phyloP scores from a whole-genome alignment of 2,113 vertebrate species.

The Chloropsis hardwickii region DNA sequence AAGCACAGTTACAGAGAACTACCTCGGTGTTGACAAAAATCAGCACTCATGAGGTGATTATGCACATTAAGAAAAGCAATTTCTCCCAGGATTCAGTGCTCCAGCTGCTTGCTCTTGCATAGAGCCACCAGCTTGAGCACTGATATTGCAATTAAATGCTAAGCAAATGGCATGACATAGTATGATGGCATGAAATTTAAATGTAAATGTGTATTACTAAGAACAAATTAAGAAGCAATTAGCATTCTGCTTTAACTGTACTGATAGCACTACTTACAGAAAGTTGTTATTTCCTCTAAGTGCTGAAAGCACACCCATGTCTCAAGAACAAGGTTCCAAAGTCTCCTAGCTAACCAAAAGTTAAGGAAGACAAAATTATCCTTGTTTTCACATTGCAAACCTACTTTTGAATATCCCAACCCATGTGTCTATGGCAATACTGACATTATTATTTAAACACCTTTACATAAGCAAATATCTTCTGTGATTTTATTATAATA shows the following conservation, averaged over 20 bases:
- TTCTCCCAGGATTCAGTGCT: not conserved
- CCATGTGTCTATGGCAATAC: not conserved
- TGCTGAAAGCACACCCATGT: not conserved
- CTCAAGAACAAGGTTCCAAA: not conserved
- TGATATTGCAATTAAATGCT: not conserved
- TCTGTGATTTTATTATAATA: not conserved
- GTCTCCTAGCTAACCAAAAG: not conserved
- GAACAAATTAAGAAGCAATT: not conserved
- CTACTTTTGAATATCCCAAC: not conserved
- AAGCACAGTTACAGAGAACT: not conserved
- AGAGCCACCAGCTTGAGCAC: not conserved
- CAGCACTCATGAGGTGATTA: not conserved
- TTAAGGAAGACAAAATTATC: not conserved
- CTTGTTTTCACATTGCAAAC: not conserved
- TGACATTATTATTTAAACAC: not conserved
- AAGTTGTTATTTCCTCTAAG: not conserved
- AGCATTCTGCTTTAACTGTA: not conserved
- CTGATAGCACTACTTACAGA: not conserved
- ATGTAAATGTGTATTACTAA: not conserved
- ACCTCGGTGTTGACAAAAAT: not conserved
- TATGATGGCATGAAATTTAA: not conserved
- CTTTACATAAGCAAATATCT: not conserved
- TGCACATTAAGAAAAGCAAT: not conserved
- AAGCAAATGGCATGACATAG: not conserved
- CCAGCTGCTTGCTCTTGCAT: not conserved